These are phyloP conservation scores for Spilogale gracilis DNA, from an alignment of 2,113 vertebrate species.

Conservation along the genomic window DNA sequence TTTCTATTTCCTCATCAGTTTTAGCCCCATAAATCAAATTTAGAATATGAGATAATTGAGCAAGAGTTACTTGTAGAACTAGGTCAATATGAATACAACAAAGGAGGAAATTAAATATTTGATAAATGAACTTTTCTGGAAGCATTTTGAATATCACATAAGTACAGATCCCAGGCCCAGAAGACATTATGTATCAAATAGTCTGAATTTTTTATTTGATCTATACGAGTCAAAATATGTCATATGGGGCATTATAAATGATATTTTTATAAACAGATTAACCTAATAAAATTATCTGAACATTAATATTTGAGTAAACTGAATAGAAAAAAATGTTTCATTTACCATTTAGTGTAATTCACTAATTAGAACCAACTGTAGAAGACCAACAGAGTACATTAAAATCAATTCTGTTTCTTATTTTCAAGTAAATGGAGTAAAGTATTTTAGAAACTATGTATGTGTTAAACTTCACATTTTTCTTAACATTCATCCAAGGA, in stretches of 20 bases:
- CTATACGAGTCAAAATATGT: not conserved
- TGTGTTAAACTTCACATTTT: not conserved
- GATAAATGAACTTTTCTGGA: not conserved
- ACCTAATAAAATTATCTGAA: not conserved
- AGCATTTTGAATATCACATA: not conserved
- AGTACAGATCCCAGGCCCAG: not conserved
- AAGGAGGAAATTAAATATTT: not conserved
- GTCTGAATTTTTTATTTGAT: not conserved
- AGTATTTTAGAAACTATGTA: not conserved
- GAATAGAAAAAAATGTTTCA: not conserved
- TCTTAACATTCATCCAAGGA: slow-evolving; percentile 21
- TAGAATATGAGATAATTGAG: not conserved
- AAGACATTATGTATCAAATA: not conserved
- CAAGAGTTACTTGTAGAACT: not conserved
- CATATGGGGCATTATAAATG: not conserved
- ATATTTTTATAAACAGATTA: not conserved
- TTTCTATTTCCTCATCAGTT: not conserved
- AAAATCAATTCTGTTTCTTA: not conserved
- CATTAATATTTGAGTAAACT: slow-evolving; percentile 11
- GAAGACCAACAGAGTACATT: not conserved
- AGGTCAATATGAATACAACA: not conserved
- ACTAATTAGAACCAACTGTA: not conserved
- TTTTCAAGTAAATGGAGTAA: not conserved
- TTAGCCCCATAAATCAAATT: slow-evolving; percentile 40
- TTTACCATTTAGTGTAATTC: not conserved